phyloP scores from a whole-genome alignment of 2,797 vertebrate species.

The Otus scops region DNA sequence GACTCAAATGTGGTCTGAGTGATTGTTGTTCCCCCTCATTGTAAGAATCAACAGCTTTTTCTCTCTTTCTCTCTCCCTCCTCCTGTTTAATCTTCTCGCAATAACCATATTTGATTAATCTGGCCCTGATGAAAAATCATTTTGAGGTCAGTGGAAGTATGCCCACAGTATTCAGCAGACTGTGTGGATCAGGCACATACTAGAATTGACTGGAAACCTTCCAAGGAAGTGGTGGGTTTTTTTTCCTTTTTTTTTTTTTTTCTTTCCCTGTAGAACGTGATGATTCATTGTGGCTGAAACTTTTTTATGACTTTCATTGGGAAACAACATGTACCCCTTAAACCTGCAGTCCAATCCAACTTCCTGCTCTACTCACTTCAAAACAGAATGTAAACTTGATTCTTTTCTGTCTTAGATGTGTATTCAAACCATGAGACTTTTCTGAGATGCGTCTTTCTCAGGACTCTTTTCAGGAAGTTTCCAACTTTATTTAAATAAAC shows the following conservation, averaged over 20 bases:
- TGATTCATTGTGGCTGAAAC: neutral
- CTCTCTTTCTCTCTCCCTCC: neutral
- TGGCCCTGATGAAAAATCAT: neutral
- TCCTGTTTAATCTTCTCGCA: neutral
- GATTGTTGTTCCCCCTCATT: neutral
- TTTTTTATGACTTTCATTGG: neutral
- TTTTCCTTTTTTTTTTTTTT: fast-evolving
- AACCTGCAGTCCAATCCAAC: neutral
- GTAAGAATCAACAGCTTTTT: neutral
- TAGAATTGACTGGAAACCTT: neutral
- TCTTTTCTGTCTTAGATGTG: neutral
- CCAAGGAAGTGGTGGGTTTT: neutral
- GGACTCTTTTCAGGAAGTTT: neutral
- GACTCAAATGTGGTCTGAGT: neutral
- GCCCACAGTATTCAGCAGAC: neutral
- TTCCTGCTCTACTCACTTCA: neutral
- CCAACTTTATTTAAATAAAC: neutral
- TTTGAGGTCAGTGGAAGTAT: neutral
- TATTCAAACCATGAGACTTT: neutral
- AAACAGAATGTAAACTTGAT: neutral
- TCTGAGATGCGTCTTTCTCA: neutral
- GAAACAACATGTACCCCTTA: neutral
- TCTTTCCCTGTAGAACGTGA: neutral
- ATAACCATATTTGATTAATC: neutral
- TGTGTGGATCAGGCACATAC: neutral